Conservation (phyloP, 2,888 invertebrate species). For the Myopa testacea region DNA sequence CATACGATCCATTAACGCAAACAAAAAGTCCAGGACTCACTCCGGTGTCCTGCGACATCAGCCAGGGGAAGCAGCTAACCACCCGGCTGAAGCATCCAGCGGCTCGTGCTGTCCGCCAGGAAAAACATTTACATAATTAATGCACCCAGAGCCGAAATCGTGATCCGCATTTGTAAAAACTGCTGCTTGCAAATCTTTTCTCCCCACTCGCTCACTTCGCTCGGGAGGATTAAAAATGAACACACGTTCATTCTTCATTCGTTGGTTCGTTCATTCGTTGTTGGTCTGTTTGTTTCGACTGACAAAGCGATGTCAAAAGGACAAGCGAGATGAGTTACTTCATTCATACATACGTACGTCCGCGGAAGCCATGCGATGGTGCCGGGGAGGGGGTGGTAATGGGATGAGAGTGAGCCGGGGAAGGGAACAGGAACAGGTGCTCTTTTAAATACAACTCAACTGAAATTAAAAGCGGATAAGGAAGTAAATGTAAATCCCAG, state of each 20-base stretch:
- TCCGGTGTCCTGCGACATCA: background rate
- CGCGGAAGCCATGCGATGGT: too few species aligned
- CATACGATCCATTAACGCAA: slow-evolving; percentile 8
- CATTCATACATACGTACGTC: background rate
- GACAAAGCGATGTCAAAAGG: slow-evolving; percentile 26
- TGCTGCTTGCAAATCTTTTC: slow-evolving; percentile 14
- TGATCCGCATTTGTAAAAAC: slow-evolving; percentile 32
- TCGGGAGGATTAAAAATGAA: slow-evolving; percentile 16
- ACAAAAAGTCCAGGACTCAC: background rate
- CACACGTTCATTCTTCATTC: slow-evolving; percentile 17
- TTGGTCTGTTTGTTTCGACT: background rate
- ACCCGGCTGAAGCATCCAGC: too few species aligned
- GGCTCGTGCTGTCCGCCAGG: slow-evolving; percentile 1
- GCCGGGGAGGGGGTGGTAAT: too few species aligned
- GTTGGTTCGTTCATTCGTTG: background rate
- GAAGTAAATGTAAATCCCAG: too few species aligned
- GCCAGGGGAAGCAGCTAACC: too few species aligned
- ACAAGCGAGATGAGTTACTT: slow-evolving; percentile 8
- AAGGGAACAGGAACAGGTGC: too few species aligned
- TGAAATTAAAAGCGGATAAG: too few species aligned
- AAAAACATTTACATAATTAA: slow-evolving; percentile 35
- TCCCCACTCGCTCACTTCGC: background rate
- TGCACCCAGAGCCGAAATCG: slow-evolving; percentile 21
- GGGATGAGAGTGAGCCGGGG: too few species aligned
- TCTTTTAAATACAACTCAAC: too few species aligned